Conservation (phyloP, 1,140 invertebrate genomes). For the Trichonephila clavipes region DNA sequence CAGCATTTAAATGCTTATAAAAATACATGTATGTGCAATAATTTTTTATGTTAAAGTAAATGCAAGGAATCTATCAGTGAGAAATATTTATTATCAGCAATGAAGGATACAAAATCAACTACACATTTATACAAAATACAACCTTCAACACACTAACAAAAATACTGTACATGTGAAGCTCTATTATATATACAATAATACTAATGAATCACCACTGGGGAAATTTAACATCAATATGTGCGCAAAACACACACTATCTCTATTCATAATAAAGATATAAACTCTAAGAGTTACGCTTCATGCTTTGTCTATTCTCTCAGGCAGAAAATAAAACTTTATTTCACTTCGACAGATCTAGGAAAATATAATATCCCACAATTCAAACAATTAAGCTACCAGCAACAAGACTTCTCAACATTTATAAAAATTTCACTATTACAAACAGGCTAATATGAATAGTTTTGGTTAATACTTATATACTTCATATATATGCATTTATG, state of each 20-base stretch:
- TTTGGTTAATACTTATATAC: constrained; percentile 28
- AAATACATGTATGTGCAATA: too few species aligned
- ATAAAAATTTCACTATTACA: constrained; percentile 66
- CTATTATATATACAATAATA: constrained; percentile 71
- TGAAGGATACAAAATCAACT: constrained; percentile 66
- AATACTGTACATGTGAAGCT: constrained; percentile 72
- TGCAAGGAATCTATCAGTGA: neutral
- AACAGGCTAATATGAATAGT: constrained; percentile 62
- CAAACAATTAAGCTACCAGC: constrained; percentile 39
- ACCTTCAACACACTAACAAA: constrained; percentile 70
- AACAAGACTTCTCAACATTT: constrained; percentile 51
- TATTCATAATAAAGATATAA: constrained; percentile 60
- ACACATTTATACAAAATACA: constrained; percentile 73
- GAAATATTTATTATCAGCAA: constrained; percentile 67
- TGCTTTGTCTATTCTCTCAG: constrained; percentile 30
- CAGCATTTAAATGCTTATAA: too few species aligned
- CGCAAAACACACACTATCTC: constrained; percentile 45
- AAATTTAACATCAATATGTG: constrained; percentile 64
- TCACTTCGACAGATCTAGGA: constrained; percentile 36
- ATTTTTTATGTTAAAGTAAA: too few species aligned
- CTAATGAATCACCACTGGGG: constrained; percentile 67
- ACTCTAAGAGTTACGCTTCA: constrained; percentile 14
- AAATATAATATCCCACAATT: constrained; percentile 54
- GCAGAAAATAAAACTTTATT: constrained; percentile 46
- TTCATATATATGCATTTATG: constrained; percentile 36